Conservation (phyloP, 2,888 invertebrate species). For the Germaria angustata region DNA sequence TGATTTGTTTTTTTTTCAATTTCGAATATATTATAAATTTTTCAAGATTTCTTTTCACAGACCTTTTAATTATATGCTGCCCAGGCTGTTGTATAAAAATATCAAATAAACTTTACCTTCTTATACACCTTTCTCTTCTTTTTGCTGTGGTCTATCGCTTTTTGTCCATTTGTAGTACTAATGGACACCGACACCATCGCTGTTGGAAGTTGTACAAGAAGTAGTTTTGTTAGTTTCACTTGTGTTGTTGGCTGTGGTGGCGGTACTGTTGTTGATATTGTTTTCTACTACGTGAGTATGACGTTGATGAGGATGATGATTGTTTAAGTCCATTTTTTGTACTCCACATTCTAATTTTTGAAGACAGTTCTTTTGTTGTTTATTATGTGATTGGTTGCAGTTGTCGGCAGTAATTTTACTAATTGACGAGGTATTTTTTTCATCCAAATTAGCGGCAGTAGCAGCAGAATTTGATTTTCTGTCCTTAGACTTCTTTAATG, state of each 20-base stretch:
- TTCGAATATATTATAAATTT: neutral
- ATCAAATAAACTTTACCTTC: slow-evolving; percentile 25
- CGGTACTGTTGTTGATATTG: neutral
- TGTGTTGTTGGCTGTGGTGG: neutral
- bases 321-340: slow-evolving; percentile 78
- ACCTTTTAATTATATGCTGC: neutral
- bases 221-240: slow-evolving; percentile 18
- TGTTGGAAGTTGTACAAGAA: slow-evolving; percentile 15
- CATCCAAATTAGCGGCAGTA: slow-evolving; percentile 51
- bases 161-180: slow-evolving; percentile 10
- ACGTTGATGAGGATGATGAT: slow-evolving; percentile 73
- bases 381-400: slow-evolving; percentile 16
- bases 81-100: slow-evolving; percentile 2
- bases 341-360: slow-evolving; percentile 77
- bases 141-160: neutral
- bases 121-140: neutral
- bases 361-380: slow-evolving; percentile 65
- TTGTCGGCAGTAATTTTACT: slow-evolving; percentile 39
- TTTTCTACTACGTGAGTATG: neutral
- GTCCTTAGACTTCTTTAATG: slow-evolving; percentile 78
- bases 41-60: neutral
- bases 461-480: slow-evolving; percentile 71
- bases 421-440: slow-evolving; percentile 69
- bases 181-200: slow-evolving; percentile 36
- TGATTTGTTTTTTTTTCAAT: neutral